Evolutionary conservation across 2,113 vertebrate genomes (phyloP), one percentile per base, ranked within the genome.

Genomic region (Miniopterus natalensis): DNA sequence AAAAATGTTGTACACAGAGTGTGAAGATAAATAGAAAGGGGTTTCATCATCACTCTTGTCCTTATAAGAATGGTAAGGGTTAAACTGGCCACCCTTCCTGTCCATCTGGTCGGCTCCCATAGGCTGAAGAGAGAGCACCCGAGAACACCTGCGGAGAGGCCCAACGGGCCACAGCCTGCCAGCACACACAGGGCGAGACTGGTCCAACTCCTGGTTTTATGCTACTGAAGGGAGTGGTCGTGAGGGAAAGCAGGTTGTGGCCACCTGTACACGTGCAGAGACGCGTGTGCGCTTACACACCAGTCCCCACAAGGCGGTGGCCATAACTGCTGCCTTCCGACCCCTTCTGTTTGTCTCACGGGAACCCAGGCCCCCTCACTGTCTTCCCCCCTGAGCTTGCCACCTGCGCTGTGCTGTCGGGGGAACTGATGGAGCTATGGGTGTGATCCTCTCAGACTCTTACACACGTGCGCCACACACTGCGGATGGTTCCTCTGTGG

Each of bases 11-110:
- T 7, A 63, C 90, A 90, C 83, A 93, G 31, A 93, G 78, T 45
- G 59, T 75, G 45, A 90, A 70, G 84, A 85, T 84, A 95, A 97
- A 96, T 83, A 94, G 97, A 96, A 71, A 29, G 93, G 92, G 78
- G 95, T 87, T 70, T 96, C 95, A 94, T 85, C 90, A 92, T 89
- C 95, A 95, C 94, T 87, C 51, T 85, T 96, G 88, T 55, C 96
- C 90, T 95, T 61, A 55, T 7, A 85, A 77, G 87, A 77, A 79
- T 4, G 14, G 13, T 31, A 20, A 87, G 31, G 68, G 8, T 70
- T 63, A 75, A 90, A 49, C 8, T 40, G 20, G 14, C 2, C 31
- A 15, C 42, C 25, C 68, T 31, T 66, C 51, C 11, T 61, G 45
- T 36, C 47, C 53, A 14, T 59, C 53, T 36, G 59, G 27, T 71